phyloP scores from a whole-genome alignment of 2,888 invertebrate species.

The Galerucella nymphaeae region DNA sequence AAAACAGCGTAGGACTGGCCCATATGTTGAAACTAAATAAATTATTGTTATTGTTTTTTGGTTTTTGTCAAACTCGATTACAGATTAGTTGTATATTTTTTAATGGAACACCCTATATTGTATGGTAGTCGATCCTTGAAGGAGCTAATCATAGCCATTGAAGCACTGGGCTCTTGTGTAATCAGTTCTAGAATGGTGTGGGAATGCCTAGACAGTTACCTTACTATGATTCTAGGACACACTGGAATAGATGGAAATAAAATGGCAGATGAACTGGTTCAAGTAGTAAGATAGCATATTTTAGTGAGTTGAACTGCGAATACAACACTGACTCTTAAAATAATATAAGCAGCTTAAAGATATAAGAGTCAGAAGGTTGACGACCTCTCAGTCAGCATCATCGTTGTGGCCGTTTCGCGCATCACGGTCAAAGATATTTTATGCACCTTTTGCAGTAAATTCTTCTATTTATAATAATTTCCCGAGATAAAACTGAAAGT shows the following conservation, averaged over 20 bases:
- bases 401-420: not conserved
- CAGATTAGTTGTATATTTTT: too few species aligned
- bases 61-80: too few species aligned
- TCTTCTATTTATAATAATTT: not conserved
- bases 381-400: conserved; percentile 21
- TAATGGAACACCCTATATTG: too few species aligned
- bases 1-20: not conserved
- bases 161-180: too few species aligned
- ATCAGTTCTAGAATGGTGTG: too few species aligned
- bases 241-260: too few species aligned
- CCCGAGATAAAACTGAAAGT: not conserved
- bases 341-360: conserved; percentile 22
- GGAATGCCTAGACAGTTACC: too few species aligned
- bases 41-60: too few species aligned
- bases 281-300: not conserved
- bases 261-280: too few species aligned
- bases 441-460: not conserved
- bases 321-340: conserved; percentile 13
- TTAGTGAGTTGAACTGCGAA: conserved; percentile 10
- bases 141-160: too few species aligned
- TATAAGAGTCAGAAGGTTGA: conserved; percentile 27
- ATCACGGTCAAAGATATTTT: not conserved
- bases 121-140: too few species aligned
- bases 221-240: too few species aligned
- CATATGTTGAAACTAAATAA: not conserved